Base-by-base conservation (phyloP, 2,797 vertebrate species). In the Eleutherodactylus coqui region DNA sequence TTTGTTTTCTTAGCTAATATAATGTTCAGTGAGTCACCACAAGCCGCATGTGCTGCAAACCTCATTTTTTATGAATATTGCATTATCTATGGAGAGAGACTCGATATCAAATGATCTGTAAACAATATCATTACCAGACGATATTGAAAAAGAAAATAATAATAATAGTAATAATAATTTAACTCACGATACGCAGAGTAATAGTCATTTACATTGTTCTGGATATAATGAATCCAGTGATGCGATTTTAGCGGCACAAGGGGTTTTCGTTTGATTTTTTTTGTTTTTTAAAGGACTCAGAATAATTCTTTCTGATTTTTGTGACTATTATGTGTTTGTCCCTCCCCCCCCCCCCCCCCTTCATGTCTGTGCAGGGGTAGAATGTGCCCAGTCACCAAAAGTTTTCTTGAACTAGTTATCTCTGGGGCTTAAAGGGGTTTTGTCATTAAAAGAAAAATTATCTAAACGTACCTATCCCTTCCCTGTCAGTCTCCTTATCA, bases 51-150 rank as follows among this genome's bases (percentile, higher is more conserved):
- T 53, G 60, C 79, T 4, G 16, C 41, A 29, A 29, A n/a, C 62
- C 49, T 81, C 62, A 80, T 80, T 64, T 79, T n/a, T 64, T 67
- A 67, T 67, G 38, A 80, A 47, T 67, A 80, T 81, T 81, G 62
- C 60, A 81, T 81, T 81, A 81, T 81, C 79, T 51, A 14, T 49
- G 43, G 34, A 70, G 62, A 79, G 78, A 67, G 79, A 49, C 47
- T 81, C 62, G 3, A 67, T 69, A 69, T 69, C 19, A 81, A 81
- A 81, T 81, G 62, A 81, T 81, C 79, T 81, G 79, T 81, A 81
- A 81, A 81, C 79, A 81, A 69, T 69, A 81, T 81, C 62, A 81
- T 70, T 81, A 81, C 60, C 60, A 27, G 27, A 49, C 27, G 4
- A 51, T 75, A 49, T 75, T 34, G 73, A 9, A 51, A 34, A 47